Base-by-base conservation (phyloP, 2,797 vertebrate genomes). In the Parotocinclus haroldoi region DNA sequence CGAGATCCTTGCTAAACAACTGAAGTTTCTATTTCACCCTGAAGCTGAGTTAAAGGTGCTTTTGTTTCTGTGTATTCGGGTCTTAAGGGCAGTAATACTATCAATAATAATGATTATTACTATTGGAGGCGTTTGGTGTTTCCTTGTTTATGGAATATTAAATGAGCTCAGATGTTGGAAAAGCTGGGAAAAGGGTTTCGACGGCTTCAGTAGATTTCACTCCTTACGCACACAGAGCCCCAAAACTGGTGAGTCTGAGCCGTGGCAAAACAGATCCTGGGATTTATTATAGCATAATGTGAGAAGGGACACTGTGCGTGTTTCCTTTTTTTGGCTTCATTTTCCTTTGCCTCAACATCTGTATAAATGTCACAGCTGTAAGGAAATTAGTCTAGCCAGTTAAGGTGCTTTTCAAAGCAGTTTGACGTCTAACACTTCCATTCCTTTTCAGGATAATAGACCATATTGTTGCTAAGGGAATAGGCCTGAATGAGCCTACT, bases 321-420 rank as follows among this genome's bases (percentile, higher is more conserved):
- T 61, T 76, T 68, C 60, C 40, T 27, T 64, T 64, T n/a, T 59
- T 19, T 51, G 42, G 44, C 75, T 76, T 68, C 54, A 42, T 50
- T 69, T 70, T 52, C 60, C 60, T 73, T 76, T 61, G 66, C 37
- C 66, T 70, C 64, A 70, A 78, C 80, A 80, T 80, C 79, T 82
- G 80, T 78, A 69, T 72, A 78, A 82, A 80, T 79, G 74, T 64
- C 63, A 83, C 46, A 72, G 79, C 63, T 68, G 72, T 81, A 71
- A 68, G 82, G 66, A 76, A 65, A 80, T 69, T 48, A 68, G 57
- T 79, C 76, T 86, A 79, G 59, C 61, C 74, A 69, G 48, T 48
- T 36, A 78, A 82, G 82, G 70, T 71, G 59, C 71, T 70, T 75
- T 74, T 64, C 63, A 74, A 61, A 55, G 54, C 17, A 17, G 44